These are phyloP conservation scores for Alauda arvensis DNA, from an alignment of 2,797 vertebrate genomes.

Conservation along the genomic window DNA sequence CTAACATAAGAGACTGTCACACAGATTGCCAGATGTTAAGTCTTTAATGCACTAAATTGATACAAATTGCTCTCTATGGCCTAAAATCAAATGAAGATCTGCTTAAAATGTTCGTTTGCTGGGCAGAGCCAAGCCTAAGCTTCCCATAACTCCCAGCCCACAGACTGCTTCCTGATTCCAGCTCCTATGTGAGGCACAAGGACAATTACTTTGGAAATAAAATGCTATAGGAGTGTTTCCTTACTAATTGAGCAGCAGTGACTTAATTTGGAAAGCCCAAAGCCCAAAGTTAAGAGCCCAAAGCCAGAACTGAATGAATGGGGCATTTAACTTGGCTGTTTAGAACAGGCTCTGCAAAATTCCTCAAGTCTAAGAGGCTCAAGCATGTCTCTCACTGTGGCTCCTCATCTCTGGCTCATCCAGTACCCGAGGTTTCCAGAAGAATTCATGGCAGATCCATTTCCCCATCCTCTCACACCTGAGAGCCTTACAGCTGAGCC, in stretches of 20 bases:
- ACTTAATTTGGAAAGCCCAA: not conserved
- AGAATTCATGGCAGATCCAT: not conserved
- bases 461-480: not conserved
- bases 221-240: not conserved
- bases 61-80: not conserved
- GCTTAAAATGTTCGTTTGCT: not conserved
- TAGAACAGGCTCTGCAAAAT: not conserved
- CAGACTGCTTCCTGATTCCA: not conserved
- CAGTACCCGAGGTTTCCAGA: fast-evolving
- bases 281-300: not conserved
- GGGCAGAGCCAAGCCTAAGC: not conserved
- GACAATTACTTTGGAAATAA: not conserved
- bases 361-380: not conserved
- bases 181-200: not conserved
- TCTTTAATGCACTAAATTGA: not conserved
- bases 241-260: not conserved
- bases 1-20: not conserved
- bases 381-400: fast-evolving
- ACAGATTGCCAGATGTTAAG: not conserved
- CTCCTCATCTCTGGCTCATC: not conserved
- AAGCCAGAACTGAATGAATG: not conserved
- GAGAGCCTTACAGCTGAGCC: not conserved
- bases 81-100: not conserved
- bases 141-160: not conserved
- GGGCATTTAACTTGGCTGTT: not conserved